Conservation (phyloP, 2,888 invertebrate genomes). For the Corbicula japonica region DNA sequence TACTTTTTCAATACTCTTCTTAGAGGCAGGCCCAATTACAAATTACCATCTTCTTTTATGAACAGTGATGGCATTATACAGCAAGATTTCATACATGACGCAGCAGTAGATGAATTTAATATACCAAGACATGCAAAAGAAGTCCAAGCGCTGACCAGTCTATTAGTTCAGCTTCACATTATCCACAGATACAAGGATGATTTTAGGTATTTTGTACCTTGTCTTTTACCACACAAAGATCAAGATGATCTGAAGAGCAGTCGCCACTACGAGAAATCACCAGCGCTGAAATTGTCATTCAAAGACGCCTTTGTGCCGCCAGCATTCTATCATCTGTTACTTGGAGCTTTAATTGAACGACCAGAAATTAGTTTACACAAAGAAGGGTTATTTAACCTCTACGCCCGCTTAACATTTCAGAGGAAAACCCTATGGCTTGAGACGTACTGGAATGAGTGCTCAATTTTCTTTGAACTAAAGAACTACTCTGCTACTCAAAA, state of each 20-base stretch:
- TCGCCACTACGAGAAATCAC: too few relatives aligned
- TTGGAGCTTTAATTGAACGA: not conserved
- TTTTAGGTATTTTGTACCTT: not conserved
- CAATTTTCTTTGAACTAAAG: not conserved
- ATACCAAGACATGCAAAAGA: not conserved
- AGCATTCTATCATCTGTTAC: conserved; percentile 10
- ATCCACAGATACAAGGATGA: conserved; percentile 1
- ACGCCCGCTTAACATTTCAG: conserved; percentile 8
- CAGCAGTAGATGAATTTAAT: not conserved
- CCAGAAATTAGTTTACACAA: conserved; percentile 1
- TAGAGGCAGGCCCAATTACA: too few relatives aligned
- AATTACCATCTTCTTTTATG: too few relatives aligned
- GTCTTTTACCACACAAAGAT: conserved; percentile 7
- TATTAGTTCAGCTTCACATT: conserved; percentile 7
- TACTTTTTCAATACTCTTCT: conserved; percentile 32
- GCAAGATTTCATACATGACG: not conserved
- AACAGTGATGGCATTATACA: conserved; percentile 16
- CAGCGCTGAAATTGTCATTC: too few relatives aligned
- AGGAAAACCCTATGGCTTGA: conserved; percentile 6
- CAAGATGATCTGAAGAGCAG: too few relatives aligned
- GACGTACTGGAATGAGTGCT: not conserved
- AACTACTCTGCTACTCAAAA: not conserved
- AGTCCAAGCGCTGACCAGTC: not conserved
- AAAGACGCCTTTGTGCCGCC: conserved; percentile 5
- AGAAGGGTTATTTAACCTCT: conserved; percentile 7